Evolutionary conservation across 1,140 invertebrate species (phyloP).

Genomic region (Theocolax elegans): DNA sequence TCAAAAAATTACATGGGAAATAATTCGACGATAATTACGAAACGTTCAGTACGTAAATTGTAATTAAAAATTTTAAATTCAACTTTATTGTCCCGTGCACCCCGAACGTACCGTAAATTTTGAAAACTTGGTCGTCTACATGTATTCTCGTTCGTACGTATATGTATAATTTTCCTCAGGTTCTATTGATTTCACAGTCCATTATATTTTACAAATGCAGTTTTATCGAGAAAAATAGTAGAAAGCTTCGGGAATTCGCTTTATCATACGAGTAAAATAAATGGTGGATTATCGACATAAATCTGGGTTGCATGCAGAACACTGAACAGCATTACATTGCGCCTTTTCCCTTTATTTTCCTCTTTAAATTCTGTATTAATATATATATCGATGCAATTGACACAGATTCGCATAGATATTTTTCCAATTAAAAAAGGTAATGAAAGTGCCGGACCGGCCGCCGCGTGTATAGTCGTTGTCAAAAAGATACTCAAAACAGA

Average conservation of each 20-base stretch:
- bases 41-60: no score
- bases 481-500: no score
- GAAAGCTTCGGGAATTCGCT: conserved; percentile 7
- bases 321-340: conserved; percentile 9
- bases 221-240: conserved; percentile 2
- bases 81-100: no score
- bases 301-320: background rate
- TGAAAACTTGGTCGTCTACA: no score
- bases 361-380: background rate
- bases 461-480: background rate
- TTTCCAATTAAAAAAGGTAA: conserved; percentile 5
- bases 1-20: no score
- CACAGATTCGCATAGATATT: conserved; percentile 17
- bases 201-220: background rate
- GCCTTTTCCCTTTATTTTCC: background rate
- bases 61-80: no score
- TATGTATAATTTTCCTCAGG: no score
- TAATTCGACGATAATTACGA: no score
- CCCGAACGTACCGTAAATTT: no score
- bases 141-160: no score
- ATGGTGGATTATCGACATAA: conserved; percentile 23
- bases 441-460: background rate
- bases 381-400: conserved; percentile 2
- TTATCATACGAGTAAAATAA: conserved; percentile 10
- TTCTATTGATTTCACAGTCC: background rate